Conservation (phyloP, 2,113 vertebrate genomes). For the Eudyptes chrysolophus region DNA sequence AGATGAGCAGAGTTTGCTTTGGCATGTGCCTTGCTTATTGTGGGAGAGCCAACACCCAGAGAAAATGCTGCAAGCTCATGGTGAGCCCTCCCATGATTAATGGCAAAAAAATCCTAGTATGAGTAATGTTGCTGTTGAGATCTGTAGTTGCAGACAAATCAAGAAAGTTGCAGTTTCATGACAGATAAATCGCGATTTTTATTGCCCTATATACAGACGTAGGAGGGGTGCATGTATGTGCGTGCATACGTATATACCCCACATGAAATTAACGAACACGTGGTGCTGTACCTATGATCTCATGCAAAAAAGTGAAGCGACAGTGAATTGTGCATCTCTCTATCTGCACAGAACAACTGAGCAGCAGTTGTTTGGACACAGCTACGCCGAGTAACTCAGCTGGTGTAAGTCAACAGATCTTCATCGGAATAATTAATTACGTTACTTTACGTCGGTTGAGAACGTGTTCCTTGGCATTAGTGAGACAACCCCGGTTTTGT, state of each 20-base stretch:
- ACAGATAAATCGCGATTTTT: not conserved
- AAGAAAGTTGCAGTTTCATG: not conserved
- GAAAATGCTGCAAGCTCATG: not conserved
- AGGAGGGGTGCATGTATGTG: fast-evolving
- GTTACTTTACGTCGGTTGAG: fast-evolving
- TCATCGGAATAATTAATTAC: fast-evolving
- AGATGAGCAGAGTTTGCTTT: not conserved
- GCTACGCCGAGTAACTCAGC: too few relatives aligned
- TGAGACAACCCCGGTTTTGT: fast-evolving
- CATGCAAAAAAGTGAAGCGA: too few relatives aligned
- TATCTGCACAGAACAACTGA: fast-evolving
- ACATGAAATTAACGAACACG: fast-evolving
- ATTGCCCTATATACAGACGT: too few relatives aligned
- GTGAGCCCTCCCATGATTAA: not conserved
- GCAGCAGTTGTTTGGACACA: too few relatives aligned
- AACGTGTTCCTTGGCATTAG: fast-evolving
- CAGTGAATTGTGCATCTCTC: fast-evolving
- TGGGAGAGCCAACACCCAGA: not conserved
- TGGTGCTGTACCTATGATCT: fast-evolving
- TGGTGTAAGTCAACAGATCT: not conserved
- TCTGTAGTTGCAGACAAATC: not conserved
- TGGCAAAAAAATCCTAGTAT: not conserved
- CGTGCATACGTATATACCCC: fast-evolving
- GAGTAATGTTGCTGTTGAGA: not conserved
- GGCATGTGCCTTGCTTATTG: not conserved